Evolutionary conservation across 2,888 invertebrate species (phyloP), one percentile per base, ranked within the genome.

Genomic region (Congeria kusceri): DNA sequence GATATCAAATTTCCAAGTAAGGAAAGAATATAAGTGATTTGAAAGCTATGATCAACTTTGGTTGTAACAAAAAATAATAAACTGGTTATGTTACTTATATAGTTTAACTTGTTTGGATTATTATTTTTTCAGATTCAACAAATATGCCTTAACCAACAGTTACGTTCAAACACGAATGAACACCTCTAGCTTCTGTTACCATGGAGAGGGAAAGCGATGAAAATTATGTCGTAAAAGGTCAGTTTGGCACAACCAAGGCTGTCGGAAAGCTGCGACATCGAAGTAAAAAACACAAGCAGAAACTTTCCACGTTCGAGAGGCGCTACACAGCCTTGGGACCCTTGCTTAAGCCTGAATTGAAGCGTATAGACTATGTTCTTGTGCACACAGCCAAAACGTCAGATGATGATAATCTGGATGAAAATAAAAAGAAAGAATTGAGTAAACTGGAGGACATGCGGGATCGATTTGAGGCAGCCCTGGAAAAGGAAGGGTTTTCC

Each of bases 321-420:
- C 68, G 83, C 25, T 91, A 89, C 65, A 86, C 89, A 1, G 85
- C 87, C 27, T 77, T 91, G 9, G 87, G 88, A 1, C 72, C 86
- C 1, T 46, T 75, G 1, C 61, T 87, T 15, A 83, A 74, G 56
- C 88, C 88, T 11, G 90, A 92, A 64, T 78, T 83, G 44, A 90
- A 89, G 66, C 75, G 91, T 20, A 92, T 93, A 18, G 93, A 93
- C 71, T 93, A 90, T 85, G 90, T 93, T 11, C 78, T 93, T 4
- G 84, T 92, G 9, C 87, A 92, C 63, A 74, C 80, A 46, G 80
- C 83, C 29, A 77, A 78, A 62, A 66, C 59, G 18, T 77, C 79
- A 0, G 83, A 85, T 18, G 77, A 79, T 25, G 56, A 25, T 7
- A 61, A n/a, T n/a, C 32, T 71, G 47, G 77, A 76, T 46, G 28